Base-by-base conservation (phyloP, 1,140 invertebrate genomes). In the Euglossa dilemma region DNA sequence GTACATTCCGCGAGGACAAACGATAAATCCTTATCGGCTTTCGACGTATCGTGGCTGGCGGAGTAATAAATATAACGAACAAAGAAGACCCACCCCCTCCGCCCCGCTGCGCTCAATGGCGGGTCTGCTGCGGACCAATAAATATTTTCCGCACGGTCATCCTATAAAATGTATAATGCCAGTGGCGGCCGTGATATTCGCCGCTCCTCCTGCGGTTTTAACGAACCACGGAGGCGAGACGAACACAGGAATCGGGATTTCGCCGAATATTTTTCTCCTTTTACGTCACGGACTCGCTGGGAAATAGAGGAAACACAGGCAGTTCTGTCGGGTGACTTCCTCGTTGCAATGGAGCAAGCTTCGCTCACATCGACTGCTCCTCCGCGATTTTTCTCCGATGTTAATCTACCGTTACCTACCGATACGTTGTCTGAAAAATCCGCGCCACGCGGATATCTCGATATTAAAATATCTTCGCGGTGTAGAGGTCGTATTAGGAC, bases 11-110 rank as follows among this genome's bases (percentile, higher is more conserved):
- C 67, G 57, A 72, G 50, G 54, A 47, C 64, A 54, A 54, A 72
- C 76, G 76, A 85, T 86, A 86, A 85, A 86, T 86, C 76, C 67
- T 80, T 73, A 86, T 86, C 75, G 70, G 57, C 43, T 81, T 81
- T 81, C 85, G 52, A 81, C 78, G 59, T n/a, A 45, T 28, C 52
- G 64, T 63, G 16, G 47, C 59, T n/a, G 47, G 36, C 28, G 43
- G 47, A 23, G 59, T 81, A 70, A 85, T 81, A 86, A 85, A 86
- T 85, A 85, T 59, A 86, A 81, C 50, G 85, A 57, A 75, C 73
- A 81, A 85, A 71, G 71, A 4, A 74, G 71, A 81, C 43, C 57
- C n/a, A n/a, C n/a, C n/a, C n/a, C n/a, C n/a, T n/a, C n/a, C n/a
- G n/a, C 25, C 25, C 18, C 43, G 43, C 14, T 52, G 16, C 50